Evolutionary conservation across 1,140 invertebrate species (phyloP).

Genomic region (Aphis gossypii): DNA sequence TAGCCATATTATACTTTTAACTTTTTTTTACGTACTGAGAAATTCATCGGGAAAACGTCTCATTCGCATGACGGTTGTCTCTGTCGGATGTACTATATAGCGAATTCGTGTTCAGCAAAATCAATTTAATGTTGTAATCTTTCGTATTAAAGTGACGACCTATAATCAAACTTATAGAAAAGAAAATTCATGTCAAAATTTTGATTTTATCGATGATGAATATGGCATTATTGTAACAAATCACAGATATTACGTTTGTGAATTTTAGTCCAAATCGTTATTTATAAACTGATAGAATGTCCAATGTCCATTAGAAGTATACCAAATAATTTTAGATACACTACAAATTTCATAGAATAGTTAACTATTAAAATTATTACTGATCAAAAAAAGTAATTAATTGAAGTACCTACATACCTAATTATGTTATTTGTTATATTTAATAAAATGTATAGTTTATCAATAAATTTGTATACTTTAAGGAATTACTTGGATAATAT

Average conservation of each 20-base stretch:
- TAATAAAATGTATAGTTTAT: not conserved
- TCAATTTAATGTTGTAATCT: not conserved
- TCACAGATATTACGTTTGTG: not conserved
- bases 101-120: not conserved
- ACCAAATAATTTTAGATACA: not conserved
- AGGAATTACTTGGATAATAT: not conserved
- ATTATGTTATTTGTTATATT: not conserved
- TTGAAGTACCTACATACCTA: not conserved
- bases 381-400: not conserved
- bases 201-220: not conserved
- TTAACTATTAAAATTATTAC: not conserved
- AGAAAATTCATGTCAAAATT: not conserved
- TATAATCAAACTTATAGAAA: not conserved
- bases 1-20: not conserved
- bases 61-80: not conserved
- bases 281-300: not conserved
- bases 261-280: not conserved
- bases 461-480: not conserved
- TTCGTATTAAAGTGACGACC: not conserved
- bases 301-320: not conserved
- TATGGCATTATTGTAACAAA: not conserved
- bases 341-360: not conserved
- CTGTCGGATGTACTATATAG: not conserved
- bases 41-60: not conserved
- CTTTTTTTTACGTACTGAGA: not conserved